Base-by-base conservation (phyloP, 2,888 invertebrate genomes). In the Frankliniella fusca region DNA sequence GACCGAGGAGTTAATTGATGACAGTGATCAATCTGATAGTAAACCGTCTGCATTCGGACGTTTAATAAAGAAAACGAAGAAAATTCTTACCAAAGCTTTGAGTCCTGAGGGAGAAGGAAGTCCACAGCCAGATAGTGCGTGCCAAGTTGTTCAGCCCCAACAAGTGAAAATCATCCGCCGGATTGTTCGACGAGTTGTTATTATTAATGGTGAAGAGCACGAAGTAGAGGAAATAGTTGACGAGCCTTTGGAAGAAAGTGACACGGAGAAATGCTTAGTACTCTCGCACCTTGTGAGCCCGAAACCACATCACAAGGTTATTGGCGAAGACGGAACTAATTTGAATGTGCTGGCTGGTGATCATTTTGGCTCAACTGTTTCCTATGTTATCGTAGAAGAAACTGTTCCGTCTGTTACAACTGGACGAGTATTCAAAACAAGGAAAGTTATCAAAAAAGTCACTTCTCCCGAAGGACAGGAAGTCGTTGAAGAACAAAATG, bases 201-300 rank as follows among this genome's bases (percentile, higher is more conserved):
- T 95, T 9, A 91, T 95, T 83, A 93, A 95, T 86, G 95, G 95
- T 0, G 93, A 94, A 88, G 95, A 76, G 12, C 70, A 10, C 27
- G 70, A 20, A 15, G 61, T 61, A 18, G 15, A 61, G n/a, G 61
- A 61, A n/a, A 5, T 38, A 5, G 38, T 38, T 38, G 38, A 38
- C 5, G 38, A 38, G 38, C 38, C 38, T 38, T 38, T 5, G 38
- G 38, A 61, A 18, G 20, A 11, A 27, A 23, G 10, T 76, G 70
- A 76, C 27, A 11, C 12, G 27, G 27, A 76, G 0, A 27, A 9
- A 27, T 12, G 70, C 9, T 76, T 76, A 76, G 70, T 76, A 76
- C 70, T 76, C 70, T 76, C 70, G 70, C 70, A 27, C 70, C 70
- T 76, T 76, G 70, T 27, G 70, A 76, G 10, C 8, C 27, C 70